These are phyloP conservation scores for Phenganax subtilis DNA, from an alignment of 92 coral and sea anemone species.

Conservation along the genomic window DNA sequence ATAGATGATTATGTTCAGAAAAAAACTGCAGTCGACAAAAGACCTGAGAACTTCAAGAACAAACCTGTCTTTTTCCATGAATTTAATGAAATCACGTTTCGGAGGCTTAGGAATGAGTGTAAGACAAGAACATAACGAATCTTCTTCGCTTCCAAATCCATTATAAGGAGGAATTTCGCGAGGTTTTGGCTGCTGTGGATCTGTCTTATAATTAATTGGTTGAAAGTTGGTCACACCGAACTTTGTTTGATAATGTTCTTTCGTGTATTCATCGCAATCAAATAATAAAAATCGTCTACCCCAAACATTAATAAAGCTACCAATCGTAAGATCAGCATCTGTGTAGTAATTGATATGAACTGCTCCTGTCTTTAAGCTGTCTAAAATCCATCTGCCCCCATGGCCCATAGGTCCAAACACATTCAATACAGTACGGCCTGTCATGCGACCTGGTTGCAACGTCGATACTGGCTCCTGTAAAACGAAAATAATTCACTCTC, in stretches of 20 bases:
- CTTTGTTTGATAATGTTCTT: conserved; percentile 82
- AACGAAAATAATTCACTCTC: neutral
- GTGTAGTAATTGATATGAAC: conserved; percentile 77
- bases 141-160: conserved; percentile 98
- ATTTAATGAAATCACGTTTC: conserved; percentile 86
- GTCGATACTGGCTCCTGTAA: conserved; percentile 70
- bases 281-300: conserved; percentile 75
- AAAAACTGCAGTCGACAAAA: neutral
- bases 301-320: conserved; percentile 85
- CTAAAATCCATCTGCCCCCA: conserved; percentile 96
- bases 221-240: conserved; percentile 73
- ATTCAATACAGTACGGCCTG: conserved; percentile 91
- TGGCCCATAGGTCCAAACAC: conserved; percentile 99
- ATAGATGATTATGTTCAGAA: no score
- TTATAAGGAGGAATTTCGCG: conserved; percentile 94
- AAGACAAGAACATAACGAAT: conserved; percentile 85
- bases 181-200: conserved; percentile 52
- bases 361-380: conserved; percentile 97
- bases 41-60: neutral
- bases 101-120: conserved; percentile 96
- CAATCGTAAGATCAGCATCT: conserved; percentile 84
- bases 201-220: conserved; percentile 70
- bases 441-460: conserved; percentile 89
- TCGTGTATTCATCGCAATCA: conserved; percentile 95
- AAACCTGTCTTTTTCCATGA: conserved; percentile 98